A percentile compares a stretch with the other conserved stretches of the same genome.
phyloP scores from a whole-genome alignment of 1,140 invertebrate species.

The Micrasema longulum region DNA sequence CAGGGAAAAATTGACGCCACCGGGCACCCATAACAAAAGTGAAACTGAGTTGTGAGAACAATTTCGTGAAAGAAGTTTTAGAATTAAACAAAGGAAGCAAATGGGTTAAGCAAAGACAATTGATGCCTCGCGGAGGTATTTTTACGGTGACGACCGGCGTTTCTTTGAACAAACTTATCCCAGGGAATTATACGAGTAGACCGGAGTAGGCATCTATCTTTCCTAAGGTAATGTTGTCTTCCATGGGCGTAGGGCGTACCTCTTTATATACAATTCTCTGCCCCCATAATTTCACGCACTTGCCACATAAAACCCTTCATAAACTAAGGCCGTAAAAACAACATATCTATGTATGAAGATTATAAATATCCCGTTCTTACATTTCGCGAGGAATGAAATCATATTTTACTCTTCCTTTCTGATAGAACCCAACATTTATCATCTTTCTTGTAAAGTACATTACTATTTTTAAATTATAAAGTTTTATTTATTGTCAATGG shows the following conservation, averaged over 20 bases:
- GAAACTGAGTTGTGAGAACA: too few relatives aligned
- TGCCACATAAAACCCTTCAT: conserved; percentile 3
- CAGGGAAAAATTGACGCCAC: background rate
- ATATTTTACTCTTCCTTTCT: background rate
- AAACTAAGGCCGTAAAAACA: conserved; percentile 1
- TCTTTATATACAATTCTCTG: background rate
- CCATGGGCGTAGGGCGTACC: background rate
- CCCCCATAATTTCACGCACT: conserved; percentile 10
- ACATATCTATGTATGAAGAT: background rate
- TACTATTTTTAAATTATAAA: too few relatives aligned
- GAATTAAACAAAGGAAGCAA: background rate
- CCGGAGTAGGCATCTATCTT: conserved; percentile 1
- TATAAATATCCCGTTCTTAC: background rate
- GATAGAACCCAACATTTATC: background rate
- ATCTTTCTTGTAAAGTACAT: too few relatives aligned
- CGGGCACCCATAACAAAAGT: background rate
- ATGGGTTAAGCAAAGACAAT: conserved; percentile 34
- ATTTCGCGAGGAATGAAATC: background rate
- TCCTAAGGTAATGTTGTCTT: background rate
- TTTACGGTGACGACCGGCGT: conserved; percentile 10
- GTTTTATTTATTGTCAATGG: too few relatives aligned
- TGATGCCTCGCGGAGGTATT: conserved; percentile 34
- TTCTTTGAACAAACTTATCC: conserved; percentile 2
- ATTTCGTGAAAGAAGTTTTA: too few relatives aligned
- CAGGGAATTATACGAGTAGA: background rate